Conservation (phyloP, 2,113 vertebrate genomes). For the Silurus glanis region DNA sequence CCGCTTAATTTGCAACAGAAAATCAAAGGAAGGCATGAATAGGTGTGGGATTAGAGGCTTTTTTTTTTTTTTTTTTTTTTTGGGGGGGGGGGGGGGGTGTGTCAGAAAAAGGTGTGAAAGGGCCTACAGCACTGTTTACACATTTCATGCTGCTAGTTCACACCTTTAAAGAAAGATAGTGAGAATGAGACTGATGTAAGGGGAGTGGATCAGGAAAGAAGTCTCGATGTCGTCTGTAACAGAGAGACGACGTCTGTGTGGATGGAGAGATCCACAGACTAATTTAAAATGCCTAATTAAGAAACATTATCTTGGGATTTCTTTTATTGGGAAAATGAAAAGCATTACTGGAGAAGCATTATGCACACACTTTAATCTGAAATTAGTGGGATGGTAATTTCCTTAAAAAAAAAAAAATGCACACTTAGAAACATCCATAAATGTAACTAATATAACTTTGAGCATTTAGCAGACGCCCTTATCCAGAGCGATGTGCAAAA, state of each 20-base stretch:
- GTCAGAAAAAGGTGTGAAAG: background rate
- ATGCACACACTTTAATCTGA: background rate
- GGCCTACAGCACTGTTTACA: slow-evolving; percentile 59
- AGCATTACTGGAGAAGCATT: background rate
- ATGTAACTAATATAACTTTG: too few species aligned
- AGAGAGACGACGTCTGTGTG: background rate
- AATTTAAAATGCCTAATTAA: background rate
- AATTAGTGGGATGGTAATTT: too few species aligned
- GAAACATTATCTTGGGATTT: background rate
- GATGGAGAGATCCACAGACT: background rate
- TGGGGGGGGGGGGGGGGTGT: background rate
- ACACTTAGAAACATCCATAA: too few species aligned
- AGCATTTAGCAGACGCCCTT: too few species aligned
- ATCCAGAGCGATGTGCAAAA: too few species aligned
- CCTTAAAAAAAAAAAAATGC: too few species aligned
- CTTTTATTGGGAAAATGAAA: background rate
- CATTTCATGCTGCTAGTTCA: slow-evolving; percentile 53
- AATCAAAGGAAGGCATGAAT: slow-evolving; percentile 4
- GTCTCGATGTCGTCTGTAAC: background rate
- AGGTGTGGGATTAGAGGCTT: background rate
- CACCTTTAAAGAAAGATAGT: slow-evolving; percentile 57
- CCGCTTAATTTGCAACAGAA: background rate
- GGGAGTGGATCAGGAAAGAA: background rate
- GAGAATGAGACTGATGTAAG: background rate
- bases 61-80: background rate